Base-by-base conservation (phyloP, 2,888 invertebrate species). In the Caenorhabditis zanzibari region DNA sequence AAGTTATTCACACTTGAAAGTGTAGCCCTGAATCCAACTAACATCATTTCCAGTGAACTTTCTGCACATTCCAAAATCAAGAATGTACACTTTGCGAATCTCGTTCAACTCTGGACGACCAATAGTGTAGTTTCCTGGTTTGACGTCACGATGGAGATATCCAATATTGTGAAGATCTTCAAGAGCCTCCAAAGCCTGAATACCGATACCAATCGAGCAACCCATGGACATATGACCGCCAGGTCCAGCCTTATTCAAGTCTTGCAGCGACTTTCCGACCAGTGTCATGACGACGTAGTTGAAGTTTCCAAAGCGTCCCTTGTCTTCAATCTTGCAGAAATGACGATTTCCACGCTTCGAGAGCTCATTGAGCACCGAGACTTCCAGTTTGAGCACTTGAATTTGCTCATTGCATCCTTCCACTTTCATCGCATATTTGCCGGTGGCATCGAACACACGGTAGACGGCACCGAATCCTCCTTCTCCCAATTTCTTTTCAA, bases 381-480 rank as follows among this genome's bases (percentile, higher is more conserved):
- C 90, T 74, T 90, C 90, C 88, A 90, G 84, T 66, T 89, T 91
- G 52, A 73, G 54, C n/a, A 73, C 73, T 81, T 87, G 85, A 56
- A 87, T 87, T 69, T 85, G 88, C 68, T 87, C 89, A 73, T 86
- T 89, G 72, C 47, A 66, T 19, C 88, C 87, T 71, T 87, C 87
- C 41, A 88, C 86, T 68, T 90, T 90, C 71, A 90, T 81, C n/a
- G 90, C 90, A 71, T 90, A 90, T 59, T 77, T 58, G 22, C 89
- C 90, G 16, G 88, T 87, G 10, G 85, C 22, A 61, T 89, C 90
- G 38, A 72, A 71, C 16, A 86, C 86, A 44, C 86, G 86, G 84
- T 90, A 90, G 63, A 90, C 90, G 64, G 89, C 90, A 49, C 86
- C 86, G 77, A 90, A 90, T 7, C 87, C 89, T 75, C 90, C 90